Conservation (phyloP, 2,113 vertebrate genomes). For the Anser brachyrhynchus region DNA sequence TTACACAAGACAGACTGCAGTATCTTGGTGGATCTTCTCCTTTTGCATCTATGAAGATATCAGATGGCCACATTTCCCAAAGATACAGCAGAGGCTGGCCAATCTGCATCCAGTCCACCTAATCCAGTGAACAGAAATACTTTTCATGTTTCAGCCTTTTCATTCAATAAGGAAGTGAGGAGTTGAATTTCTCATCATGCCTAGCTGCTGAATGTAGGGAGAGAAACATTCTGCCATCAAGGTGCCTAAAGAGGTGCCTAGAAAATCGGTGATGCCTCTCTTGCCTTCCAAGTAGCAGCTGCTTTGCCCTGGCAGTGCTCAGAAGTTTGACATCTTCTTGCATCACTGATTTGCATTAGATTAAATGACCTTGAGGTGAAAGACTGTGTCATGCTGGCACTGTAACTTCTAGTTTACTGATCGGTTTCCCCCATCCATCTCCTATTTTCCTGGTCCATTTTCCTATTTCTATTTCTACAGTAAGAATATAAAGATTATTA, state of each 20-base stretch:
- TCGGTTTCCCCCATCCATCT: neutral
- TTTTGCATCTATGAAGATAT: fast-evolving
- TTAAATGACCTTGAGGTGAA: neutral
- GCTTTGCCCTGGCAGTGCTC: neutral
- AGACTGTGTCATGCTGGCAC: neutral
- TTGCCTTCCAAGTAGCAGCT: neutral
- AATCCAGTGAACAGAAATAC: neutral
- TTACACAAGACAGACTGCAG: neutral
- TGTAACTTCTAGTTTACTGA: neutral
- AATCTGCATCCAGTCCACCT: neutral
- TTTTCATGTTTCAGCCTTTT: neutral
- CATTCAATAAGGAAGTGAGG: neutral
- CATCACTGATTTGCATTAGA: neutral
- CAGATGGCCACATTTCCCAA: neutral
- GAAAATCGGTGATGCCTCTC: neutral
- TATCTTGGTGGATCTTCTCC: neutral
- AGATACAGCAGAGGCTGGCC: neutral
- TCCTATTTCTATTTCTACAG: neutral
- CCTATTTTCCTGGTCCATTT: neutral
- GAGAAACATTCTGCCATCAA: neutral
- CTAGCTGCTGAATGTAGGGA: neutral
- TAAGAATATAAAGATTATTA: neutral
- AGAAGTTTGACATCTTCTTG: neutral
- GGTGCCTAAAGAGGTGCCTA: neutral
- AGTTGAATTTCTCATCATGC: neutral